phyloP scores from a whole-genome alignment of 2,888 invertebrate species.

The Lucinisca nassula region DNA sequence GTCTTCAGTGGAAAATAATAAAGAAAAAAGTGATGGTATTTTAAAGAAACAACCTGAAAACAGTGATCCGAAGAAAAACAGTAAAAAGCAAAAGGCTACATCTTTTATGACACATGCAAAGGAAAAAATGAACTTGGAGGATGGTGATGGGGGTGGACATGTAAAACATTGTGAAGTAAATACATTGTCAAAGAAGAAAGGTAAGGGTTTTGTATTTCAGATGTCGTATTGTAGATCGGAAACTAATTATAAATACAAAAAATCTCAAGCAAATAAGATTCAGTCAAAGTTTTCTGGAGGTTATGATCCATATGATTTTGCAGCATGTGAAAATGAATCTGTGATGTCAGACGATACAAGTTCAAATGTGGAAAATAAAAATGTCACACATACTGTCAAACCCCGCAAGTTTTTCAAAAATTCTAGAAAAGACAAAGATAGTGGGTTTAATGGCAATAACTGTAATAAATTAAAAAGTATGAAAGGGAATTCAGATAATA shows the following conservation, averaged over 20 bases:
- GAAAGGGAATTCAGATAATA: not conserved
- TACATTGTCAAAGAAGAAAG: constrained; percentile 19
- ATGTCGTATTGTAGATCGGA: constrained; percentile 56
- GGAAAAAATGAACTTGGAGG: constrained; percentile 33
- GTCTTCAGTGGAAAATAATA: no score
- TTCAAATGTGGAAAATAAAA: not conserved
- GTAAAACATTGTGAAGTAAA: constrained; percentile 33
- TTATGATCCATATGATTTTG: constrained; percentile 79
- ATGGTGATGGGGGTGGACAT: constrained; percentile 20
- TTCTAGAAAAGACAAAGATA: not conserved
- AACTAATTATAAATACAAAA: constrained; percentile 23
- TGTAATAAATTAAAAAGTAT: no score
- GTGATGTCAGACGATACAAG: not conserved
- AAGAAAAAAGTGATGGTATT: no score
- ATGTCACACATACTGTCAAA: not conserved
- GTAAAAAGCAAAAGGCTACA: constrained; percentile 2
- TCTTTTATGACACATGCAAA: not conserved
- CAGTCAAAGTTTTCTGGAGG: constrained; percentile 36
- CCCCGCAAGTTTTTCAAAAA: not conserved
- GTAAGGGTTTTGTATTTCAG: constrained; percentile 46
- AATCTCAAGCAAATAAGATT: not conserved
- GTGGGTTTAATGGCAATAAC: not conserved
- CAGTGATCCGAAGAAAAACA: not conserved
- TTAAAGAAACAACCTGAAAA: no score
- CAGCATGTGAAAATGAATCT: constrained; percentile 61